These are phyloP conservation scores for Pangasius larnaudii DNA, from an alignment of 2,797 vertebrate genomes.

Conservation along the genomic window DNA sequence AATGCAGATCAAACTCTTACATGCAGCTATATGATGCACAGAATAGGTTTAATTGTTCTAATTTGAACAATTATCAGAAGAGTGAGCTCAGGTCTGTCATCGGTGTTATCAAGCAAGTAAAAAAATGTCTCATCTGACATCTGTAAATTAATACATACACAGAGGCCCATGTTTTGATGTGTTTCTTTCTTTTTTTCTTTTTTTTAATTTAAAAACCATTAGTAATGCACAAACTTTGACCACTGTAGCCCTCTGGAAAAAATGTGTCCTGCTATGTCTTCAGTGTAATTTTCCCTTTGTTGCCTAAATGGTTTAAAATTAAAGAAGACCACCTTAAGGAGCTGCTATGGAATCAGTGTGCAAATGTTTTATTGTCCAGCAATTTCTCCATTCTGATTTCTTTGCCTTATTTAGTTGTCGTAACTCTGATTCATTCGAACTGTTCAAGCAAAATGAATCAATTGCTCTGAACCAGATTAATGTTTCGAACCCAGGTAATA, in stretches of 20 bases:
- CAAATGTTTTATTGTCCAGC: not conserved
- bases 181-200: not conserved
- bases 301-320: slow-evolving; percentile 67
- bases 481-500: not conserved
- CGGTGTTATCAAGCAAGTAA: not conserved
- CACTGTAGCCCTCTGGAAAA: not conserved
- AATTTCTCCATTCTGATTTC: slow-evolving; percentile 34
- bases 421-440: not conserved
- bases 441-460: not conserved
- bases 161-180: not conserved
- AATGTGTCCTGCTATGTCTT: slow-evolving; percentile 60
- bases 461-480: not conserved
- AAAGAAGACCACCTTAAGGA: slow-evolving; percentile 66
- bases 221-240: slow-evolving; percentile 25
- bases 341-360: slow-evolving; percentile 62
- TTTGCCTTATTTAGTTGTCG: not conserved
- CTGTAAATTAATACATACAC: slow-evolving; percentile 21
- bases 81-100: not conserved
- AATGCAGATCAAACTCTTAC: not conserved
- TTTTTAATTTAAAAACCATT: not conserved
- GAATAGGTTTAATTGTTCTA: not conserved
- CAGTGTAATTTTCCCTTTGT: slow-evolving; percentile 70
- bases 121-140: not conserved
- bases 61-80: not conserved
- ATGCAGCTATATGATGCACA: not conserved